These are phyloP conservation scores for Cancer borealis DNA, from an alignment of 2,888 invertebrate species.

Conservation along the genomic window DNA sequence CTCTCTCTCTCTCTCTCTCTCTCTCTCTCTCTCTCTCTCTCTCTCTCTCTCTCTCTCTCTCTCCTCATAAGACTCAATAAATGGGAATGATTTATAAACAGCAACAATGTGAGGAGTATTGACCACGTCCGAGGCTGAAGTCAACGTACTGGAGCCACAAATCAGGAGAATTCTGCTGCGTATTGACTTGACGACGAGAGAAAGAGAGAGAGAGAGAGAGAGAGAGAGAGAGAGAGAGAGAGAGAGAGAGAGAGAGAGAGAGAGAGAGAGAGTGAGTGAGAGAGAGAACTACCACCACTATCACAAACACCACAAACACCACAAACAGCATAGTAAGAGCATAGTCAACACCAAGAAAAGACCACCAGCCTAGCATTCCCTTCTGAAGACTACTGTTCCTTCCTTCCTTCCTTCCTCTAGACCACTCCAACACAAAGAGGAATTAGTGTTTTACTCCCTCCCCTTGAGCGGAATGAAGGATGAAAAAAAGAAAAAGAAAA, in stretches of 20 bases:
- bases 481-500: background rate
- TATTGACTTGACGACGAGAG: conserved; percentile 1
- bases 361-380: too few species aligned
- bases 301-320: background rate
- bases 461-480: background rate
- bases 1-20: background rate
- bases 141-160: background rate
- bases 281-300: background rate
- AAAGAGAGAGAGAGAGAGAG: conserved; percentile 20
- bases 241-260: conserved; percentile 1
- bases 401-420: too few species aligned
- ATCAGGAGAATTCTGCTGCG: background rate
- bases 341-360: too few species aligned
- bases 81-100: background rate
- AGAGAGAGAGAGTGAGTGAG: background rate
- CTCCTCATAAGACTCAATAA: background rate
- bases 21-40: background rate
- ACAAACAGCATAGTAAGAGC: too few species aligned
- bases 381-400: too few species aligned
- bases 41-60: background rate
- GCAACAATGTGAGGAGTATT: background rate
- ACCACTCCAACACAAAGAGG: too few species aligned
- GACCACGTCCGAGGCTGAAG: background rate
- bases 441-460: too few species aligned
- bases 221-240: conserved; percentile 38